Conservation (phyloP, 2,888 invertebrate genomes). For the Barypeithes pellucidus region DNA sequence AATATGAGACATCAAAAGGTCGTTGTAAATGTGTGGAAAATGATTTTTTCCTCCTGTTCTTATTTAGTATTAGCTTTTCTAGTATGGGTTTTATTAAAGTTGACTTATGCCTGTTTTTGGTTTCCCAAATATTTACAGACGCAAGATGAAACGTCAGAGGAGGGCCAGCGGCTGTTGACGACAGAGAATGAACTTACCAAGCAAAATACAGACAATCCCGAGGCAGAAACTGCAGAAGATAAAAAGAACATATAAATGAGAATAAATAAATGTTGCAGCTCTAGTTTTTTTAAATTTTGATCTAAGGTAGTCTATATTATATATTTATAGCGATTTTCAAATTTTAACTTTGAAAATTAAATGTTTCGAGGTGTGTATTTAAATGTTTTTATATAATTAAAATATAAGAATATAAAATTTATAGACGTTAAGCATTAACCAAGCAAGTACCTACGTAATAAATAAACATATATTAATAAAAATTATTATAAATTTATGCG, state of each 20-base stretch:
- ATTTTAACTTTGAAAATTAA: no score
- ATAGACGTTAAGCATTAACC: no score
- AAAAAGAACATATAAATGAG: slow-evolving; percentile 48
- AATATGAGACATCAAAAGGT: slow-evolving; percentile 76
- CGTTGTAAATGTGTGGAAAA: slow-evolving; percentile 78
- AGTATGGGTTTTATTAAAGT: slow-evolving; percentile 78
- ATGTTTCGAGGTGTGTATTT: no score
- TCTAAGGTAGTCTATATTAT: no score
- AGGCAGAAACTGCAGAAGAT: slow-evolving; percentile 57
- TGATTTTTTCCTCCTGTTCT: slow-evolving; percentile 77
- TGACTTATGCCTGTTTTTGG: slow-evolving; percentile 79
- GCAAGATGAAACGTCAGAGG: slow-evolving; percentile 66
- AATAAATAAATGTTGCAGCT: background rate
- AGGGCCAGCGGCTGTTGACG: slow-evolving; percentile 61
- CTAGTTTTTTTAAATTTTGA: no score
- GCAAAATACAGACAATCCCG: slow-evolving; percentile 66
- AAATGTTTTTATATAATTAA: no score
- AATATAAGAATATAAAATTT: no score
- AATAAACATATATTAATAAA: no score
- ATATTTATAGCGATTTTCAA: no score
- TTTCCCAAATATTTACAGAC: slow-evolving; percentile 76
- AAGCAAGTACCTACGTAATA: no score
- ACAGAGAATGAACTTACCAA: slow-evolving; percentile 56
- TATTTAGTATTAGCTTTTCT: slow-evolving; percentile 77
- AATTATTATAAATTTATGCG: no score